These are phyloP conservation scores for Coregonus suidteri DNA, from an alignment of 2,797 vertebrate genomes.

Conservation along the genomic window DNA sequence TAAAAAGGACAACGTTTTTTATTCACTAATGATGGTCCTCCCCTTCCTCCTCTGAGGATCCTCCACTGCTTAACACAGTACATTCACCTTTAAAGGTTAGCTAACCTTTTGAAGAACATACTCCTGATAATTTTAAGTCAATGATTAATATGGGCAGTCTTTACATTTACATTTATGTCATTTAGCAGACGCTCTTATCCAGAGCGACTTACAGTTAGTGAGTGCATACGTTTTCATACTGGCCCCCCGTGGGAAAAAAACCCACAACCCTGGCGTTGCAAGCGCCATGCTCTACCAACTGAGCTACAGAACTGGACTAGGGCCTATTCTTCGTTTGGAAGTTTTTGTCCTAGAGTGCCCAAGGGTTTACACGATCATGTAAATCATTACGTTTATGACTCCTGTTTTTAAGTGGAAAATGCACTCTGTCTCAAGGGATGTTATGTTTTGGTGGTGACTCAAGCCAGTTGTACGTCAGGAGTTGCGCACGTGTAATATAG, in stretches of 20 bases:
- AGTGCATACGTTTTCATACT: too few relatives aligned
- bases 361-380: conserved; percentile 4
- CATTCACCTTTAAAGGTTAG: neutral
- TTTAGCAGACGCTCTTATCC: too few relatives aligned
- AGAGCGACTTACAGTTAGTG: too few relatives aligned
- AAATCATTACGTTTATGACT: conserved; percentile 41
- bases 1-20: too few relatives aligned
- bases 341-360: conserved; percentile 4
- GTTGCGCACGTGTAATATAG: conserved; percentile 9
- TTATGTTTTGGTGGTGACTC: conserved; percentile 36
- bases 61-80: neutral
- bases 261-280: too few relatives aligned
- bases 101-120: neutral
- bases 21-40: too few relatives aligned
- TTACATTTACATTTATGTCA: neutral
- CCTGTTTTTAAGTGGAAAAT: conserved; percentile 30
- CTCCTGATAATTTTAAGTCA: neutral
- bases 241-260: too few relatives aligned
- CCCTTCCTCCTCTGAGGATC: too few relatives aligned
- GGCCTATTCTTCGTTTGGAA: neutral
- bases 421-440: conserved; percentile 17
- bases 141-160: neutral
- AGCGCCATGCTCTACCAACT: too few relatives aligned
- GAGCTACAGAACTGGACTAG: neutral
- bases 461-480: conserved; percentile 21